Evolutionary conservation across 2,797 vertebrate genomes (phyloP).

Genomic region (Neosalanx taihuensis): DNA sequence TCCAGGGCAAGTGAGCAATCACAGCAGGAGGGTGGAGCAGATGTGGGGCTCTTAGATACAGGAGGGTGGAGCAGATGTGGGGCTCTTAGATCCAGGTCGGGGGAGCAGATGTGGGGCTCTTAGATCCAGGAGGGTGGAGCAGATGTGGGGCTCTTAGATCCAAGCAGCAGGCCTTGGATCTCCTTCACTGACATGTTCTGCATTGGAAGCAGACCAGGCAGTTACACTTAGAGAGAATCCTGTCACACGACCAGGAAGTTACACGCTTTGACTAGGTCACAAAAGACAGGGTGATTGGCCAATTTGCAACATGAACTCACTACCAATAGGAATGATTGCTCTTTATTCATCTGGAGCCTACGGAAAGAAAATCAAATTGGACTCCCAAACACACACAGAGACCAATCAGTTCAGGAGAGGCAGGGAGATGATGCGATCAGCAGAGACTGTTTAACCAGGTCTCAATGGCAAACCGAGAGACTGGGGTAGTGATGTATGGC

Average conservation of each 20-base stretch:
- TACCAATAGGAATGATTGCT: not conserved
- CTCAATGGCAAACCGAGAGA: not conserved
- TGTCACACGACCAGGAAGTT: too few relatives aligned
- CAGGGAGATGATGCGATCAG: not conserved
- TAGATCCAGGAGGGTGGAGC: too few relatives aligned
- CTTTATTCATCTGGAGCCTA: conserved; percentile 19
- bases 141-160: too few relatives aligned
- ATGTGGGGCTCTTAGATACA: conserved; percentile 16
- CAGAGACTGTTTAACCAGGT: not conserved
- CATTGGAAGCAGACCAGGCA: conserved; percentile 8
- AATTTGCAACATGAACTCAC: not conserved
- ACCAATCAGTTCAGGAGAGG: not conserved
- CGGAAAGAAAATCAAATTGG: conserved; percentile 17
- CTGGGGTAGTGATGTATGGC: conserved; percentile 10
- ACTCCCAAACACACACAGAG: conserved; percentile 16
- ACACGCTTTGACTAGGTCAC: conserved; percentile 38
- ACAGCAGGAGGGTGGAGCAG: conserved; percentile 35
- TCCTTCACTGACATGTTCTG: conserved; percentile 51
- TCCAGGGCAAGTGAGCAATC: conserved; percentile 50
- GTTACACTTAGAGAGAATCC: too few relatives aligned
- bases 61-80: too few relatives aligned
- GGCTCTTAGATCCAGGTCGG: too few relatives aligned
- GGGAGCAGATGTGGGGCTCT: too few relatives aligned
- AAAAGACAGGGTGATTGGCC: conserved; percentile 47
- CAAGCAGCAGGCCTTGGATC: not conserved